Percentiles rank a stretch among this genome's conserved stretches.
Conservation (phyloP, 2,888 invertebrate species). For the Lithophane semibrunnea region DNA sequence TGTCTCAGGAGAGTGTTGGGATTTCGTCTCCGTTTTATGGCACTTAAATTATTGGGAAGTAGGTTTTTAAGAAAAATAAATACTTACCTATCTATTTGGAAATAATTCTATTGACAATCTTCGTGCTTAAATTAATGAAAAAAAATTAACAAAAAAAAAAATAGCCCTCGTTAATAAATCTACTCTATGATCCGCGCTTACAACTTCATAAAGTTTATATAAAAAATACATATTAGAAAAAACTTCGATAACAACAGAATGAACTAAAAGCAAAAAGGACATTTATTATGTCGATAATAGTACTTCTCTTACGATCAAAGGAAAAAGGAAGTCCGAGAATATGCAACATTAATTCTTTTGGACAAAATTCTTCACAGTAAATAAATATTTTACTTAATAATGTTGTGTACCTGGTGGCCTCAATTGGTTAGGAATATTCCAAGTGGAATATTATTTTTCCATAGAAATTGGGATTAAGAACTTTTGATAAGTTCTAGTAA, state of each 20-base stretch:
- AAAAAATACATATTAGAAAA: neutral
- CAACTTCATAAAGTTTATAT: conserved; percentile 28
- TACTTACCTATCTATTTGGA: neutral
- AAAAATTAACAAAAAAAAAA: too few relatives aligned
- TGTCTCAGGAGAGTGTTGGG: neutral
- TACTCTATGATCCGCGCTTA: conserved; percentile 12
- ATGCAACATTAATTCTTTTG: neutral
- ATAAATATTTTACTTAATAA: neutral
- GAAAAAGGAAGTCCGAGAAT: too few relatives aligned
- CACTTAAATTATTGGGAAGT: neutral
- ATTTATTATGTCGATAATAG: neutral
- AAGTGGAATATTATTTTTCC: neutral
- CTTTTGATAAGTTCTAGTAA: neutral
- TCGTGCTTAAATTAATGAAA: neutral
- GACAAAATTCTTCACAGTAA: neutral
- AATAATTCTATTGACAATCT: conserved; percentile 11
- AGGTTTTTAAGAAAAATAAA: too few relatives aligned
- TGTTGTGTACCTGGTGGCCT: neutral
- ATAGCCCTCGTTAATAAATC: neutral
- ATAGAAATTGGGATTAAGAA: neutral
- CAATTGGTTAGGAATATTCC: too few relatives aligned
- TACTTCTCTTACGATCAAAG: too few relatives aligned
- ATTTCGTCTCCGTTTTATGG: conserved; percentile 7
- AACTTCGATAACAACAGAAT: neutral
- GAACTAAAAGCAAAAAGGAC: neutral